Base-by-base conservation (phyloP, 2,888 invertebrate genomes). In the Drosophila cyrtoloma region DNA sequence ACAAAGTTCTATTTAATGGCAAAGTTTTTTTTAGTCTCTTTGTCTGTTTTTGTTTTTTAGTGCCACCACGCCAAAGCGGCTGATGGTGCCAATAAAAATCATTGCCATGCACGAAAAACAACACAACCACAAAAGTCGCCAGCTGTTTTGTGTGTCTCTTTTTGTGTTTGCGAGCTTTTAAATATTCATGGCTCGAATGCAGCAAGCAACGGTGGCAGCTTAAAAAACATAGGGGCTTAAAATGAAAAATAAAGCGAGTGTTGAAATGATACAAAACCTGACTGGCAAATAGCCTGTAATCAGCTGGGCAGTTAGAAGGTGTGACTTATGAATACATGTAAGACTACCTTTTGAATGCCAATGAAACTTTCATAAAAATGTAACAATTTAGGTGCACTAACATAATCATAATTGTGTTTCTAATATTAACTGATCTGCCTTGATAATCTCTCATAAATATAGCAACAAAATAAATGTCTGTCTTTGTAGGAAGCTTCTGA, bases 161-260 rank as follows among this genome's bases (percentile, higher is more conserved):
- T 55, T 19, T 39, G 37, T 39, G 26, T 37, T 7, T 74, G 80
- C 75, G 81, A 77, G 71, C 81, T 81, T 91, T 92, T 93, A 92
- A 93, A 92, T 89, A 93, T 93, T 92, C 92, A 93, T 92, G 92
- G 85, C 82, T 77, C 60, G 42, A 74, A 63, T 77, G 81, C 77
- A 79, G 72, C 63, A 33, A 76, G 68, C 63, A 28, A 55, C 59
- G 52, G 53, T 26, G 52, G 56, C 7, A 33, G 28, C 59, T 32
- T 44, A 6, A 58, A 44, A 71, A 70, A 64, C 64, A 66, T 52
- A 12, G 55, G 44, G 59, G 30, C n/a, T n/a, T 10, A 3, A 51
- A 42, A 52, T 47, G 47, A 50, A 42, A 61, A 39, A 57, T 28
- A 57, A 57, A 37, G 22, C 30, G 7, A 3, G 14, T 12, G 9